Conservation (phyloP, 2,888 invertebrate genomes). For the Tiliacea aurago region DNA sequence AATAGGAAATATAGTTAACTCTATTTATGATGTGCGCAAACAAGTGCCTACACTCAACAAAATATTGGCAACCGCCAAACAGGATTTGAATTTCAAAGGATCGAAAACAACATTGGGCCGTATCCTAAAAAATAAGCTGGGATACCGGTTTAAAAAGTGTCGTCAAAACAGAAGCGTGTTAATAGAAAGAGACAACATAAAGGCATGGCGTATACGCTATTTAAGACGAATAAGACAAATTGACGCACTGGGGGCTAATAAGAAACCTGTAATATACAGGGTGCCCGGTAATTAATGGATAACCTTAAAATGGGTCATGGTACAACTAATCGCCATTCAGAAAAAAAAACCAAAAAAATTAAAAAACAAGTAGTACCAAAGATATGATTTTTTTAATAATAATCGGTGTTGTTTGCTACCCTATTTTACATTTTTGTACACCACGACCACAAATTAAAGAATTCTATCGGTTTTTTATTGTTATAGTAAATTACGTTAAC, state of each 20-base stretch:
- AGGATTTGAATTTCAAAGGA: slow-evolving; percentile 8
- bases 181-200: slow-evolving; percentile 3
- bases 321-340: too few species aligned
- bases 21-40: slow-evolving; percentile 9
- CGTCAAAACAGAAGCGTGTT: slow-evolving; percentile 5
- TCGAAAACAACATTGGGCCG: not conserved
- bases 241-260: not conserved
- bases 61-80: slow-evolving; percentile 6
- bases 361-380: too few species aligned
- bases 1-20: slow-evolving; percentile 12
- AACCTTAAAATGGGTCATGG: too few species aligned
- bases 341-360: too few species aligned
- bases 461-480: too few species aligned
- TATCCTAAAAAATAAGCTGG: slow-evolving; percentile 4
- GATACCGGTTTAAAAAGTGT: slow-evolving; percentile 2
- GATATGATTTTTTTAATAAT: too few species aligned
- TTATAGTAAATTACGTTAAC: too few species aligned
- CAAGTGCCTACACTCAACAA: not conserved
- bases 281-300: too few species aligned
- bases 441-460: too few species aligned
- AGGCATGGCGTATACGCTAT: slow-evolving; percentile 2
- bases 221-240: slow-evolving; percentile 8
- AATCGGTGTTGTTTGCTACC: too few species aligned
- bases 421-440: too few species aligned
- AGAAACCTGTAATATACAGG: too few species aligned